Base-by-base conservation (phyloP, 1,140 invertebrate species). In the Leptinotarsa texana region DNA sequence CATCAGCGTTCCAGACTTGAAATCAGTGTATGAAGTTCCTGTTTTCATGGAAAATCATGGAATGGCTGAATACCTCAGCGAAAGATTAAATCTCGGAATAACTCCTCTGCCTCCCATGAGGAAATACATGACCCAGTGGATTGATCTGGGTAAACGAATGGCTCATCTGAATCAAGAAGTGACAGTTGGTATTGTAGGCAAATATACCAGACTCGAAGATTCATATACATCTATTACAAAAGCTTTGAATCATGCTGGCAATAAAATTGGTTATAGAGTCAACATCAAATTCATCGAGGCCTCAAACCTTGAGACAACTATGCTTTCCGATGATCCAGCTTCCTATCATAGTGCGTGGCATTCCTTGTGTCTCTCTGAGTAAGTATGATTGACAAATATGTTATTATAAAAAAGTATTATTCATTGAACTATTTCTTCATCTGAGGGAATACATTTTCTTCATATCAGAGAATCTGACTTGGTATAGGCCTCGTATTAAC, bases 161-260 rank as follows among this genome's bases (percentile, higher is more conserved):
- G 94, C 96, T 77, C 91, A 91, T 78, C 84, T 95, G 3, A 88
- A 92, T 15, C 92, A 93, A 79, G 70, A 72, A 33, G 99, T 99
- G 75, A 94, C 90, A 62, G 99, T 99, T 75, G 95, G 94, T 21
- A 87, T 99, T 17, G 98, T 99, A n/a, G 98, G 98, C 11, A 99
- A 99, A 88, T 99, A 99, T 82, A 98, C 97, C 0, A 93, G 95
- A 84, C 87, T 99, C 17, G 92, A 96, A 83, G 98, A 99, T 87
- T 93, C 97, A 0, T 99, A 99, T 84, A 93, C 96, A 0, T 99
- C 98, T 3, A 94, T 99, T 0, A 93, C 93, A 3, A 99, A 99
- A 87, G 95, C 98, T 0, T 85, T 99, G 21, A 92, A 97, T 78
- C 98, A 99, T 86, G 95, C 98, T 3, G 90, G 95, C 1, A 90